Percentiles rank a stretch among this genome's conserved stretches.
Evolutionary conservation across 2,113 vertebrate genomes (phyloP).

Genomic region (Microtus richardsoni): DNA sequence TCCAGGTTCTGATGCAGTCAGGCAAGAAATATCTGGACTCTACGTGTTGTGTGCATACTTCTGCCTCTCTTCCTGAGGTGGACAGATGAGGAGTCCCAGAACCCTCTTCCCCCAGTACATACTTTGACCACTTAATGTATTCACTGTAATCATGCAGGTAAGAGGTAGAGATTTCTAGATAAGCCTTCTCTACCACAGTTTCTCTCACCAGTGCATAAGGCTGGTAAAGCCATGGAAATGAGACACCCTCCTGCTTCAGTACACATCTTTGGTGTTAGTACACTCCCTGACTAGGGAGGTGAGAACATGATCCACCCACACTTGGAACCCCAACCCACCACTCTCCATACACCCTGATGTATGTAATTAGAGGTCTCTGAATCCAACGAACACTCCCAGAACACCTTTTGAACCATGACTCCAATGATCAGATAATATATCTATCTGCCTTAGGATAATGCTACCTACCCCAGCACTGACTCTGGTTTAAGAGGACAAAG

Average conservation of each 20-base stretch:
- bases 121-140: neutral
- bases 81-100: neutral
- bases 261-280: neutral
- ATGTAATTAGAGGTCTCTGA: neutral
- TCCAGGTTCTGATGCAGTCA: neutral
- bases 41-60: neutral
- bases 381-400: neutral
- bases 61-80: neutral
- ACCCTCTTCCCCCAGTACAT: neutral
- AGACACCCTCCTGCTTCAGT: neutral
- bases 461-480: neutral
- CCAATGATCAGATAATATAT: neutral
- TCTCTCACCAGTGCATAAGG: neutral
- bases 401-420: neutral
- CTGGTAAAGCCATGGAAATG: neutral
- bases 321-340: neutral
- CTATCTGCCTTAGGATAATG: neutral
- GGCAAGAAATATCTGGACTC: neutral
- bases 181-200: neutral
- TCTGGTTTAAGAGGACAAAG: neutral
- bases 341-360: neutral
- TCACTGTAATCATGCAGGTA: neutral
- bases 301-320: neutral
- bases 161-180: neutral
- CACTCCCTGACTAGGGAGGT: neutral